A percentile compares a stretch with the other conserved stretches of the same genome.
phyloP scores from a whole-genome alignment of 92 coral and sea anemone genomes.

The Palythoa caribaeorum region DNA sequence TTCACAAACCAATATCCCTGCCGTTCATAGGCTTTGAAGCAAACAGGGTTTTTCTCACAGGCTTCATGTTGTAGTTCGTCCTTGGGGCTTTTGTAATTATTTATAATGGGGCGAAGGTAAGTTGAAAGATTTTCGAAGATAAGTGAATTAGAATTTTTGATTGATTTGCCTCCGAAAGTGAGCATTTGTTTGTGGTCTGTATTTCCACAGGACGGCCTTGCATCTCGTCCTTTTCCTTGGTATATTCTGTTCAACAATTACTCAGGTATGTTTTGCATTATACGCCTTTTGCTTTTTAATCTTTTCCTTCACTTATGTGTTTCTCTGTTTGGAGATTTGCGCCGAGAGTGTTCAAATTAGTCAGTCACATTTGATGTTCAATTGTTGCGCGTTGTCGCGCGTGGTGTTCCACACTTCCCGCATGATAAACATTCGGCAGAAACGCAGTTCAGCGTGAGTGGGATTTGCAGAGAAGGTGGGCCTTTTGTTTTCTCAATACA shows the following conservation, averaged over 20 bases:
- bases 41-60: constrained; percentile 11
- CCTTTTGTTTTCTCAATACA: not conserved
- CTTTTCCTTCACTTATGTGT: not conserved
- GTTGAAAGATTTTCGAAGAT: constrained; percentile 34
- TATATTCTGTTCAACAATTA: constrained; percentile 48
- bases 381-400: constrained; percentile 38
- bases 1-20: constrained; percentile 16
- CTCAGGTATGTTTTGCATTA: constrained; percentile 66
- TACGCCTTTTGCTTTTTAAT: not conserved
- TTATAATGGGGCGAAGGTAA: constrained; percentile 82
- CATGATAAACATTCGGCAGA: not conserved
- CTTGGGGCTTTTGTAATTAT: constrained; percentile 52
- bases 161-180: not conserved
- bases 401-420: constrained; percentile 34
- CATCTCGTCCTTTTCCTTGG: constrained; percentile 75
- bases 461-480: not conserved
- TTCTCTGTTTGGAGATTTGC: not conserved
- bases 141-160: not conserved
- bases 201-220: constrained; percentile 73
- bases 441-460: not conserved
- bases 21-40: constrained; percentile 34
- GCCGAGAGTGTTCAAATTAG: not conserved
- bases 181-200: constrained; percentile 10
- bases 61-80: constrained; percentile 31
- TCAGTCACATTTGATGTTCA: not conserved